Base-by-base conservation (phyloP, 2,113 vertebrate species). In the Willisornis vidua region DNA sequence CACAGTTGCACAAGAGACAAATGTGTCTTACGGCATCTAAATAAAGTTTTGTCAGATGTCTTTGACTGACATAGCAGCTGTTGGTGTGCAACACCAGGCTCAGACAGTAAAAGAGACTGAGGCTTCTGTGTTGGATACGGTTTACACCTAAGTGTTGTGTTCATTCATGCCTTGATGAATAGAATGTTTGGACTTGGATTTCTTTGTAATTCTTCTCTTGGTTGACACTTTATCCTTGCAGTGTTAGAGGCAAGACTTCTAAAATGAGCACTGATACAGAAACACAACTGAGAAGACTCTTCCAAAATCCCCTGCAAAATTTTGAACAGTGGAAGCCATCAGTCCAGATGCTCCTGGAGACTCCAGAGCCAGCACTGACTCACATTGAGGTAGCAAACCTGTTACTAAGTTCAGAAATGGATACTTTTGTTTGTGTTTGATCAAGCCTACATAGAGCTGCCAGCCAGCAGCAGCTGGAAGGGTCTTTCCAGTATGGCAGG, bases 261-360 rank as follows among this genome's bases (percentile, higher is more conserved):
- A 97, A 98, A 91, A 98, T 99, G 89, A 98, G 97, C 70, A 97
- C 95, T 0, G 98, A 98, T 29, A 90, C 97, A 0, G 98, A 98
- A 92, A 72, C 78, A 0, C 95, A 98, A 6, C 98, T 99, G 61
- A 98, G 97, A 86, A 98, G 95, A 94, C 31, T 97, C 19, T 97
- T 98, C 66, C 99, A 98, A 95, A 97, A 98, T 52, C 98, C 98
- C 0, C 93, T 99, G 70, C 97, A 97, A 61, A 97, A 97, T 49
- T 99, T 98, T 94, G 95, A 97, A 33, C 98, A 98, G 76, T 99
- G 99, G 99, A 98, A 96, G 72, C 96, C 93, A 9, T 88, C 93
- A 3, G 97, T 98, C 15, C 98, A 98, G 75, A 97, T 98, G 89
- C 97, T 98, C 19, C 96, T 99, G 97, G 98, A 99, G 19, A 70